Evolutionary conservation across 92 coral and sea anemone genomes (phyloP).

Genomic region (Paragorgia papillata): DNA sequence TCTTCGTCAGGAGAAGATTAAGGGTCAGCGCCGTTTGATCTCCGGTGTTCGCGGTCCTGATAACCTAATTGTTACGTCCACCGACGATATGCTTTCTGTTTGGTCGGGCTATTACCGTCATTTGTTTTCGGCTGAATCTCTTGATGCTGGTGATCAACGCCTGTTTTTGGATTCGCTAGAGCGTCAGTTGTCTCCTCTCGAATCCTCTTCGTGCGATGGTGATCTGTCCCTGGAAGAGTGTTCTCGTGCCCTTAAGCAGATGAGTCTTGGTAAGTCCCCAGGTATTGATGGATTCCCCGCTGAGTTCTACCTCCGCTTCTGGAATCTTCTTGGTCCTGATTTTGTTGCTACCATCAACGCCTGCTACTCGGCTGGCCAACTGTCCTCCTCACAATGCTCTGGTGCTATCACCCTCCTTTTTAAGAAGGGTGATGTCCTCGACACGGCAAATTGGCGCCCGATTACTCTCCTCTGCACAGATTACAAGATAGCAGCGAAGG

Average conservation of each 20-base stretch:
- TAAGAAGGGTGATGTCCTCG: constrained; percentile 32
- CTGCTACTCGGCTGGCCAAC: neutral
- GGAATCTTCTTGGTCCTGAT: constrained; percentile 4
- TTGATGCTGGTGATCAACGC: neutral
- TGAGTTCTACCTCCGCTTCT: constrained; percentile 30
- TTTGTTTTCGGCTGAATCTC: neutral
- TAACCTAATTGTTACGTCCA: neutral
- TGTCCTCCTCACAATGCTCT: constrained; percentile 17
- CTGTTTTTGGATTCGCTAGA: neutral
- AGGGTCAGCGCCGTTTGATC: neutral
- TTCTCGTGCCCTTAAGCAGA: constrained; percentile 28
- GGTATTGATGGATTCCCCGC: constrained; percentile 49
- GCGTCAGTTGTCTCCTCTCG: neutral
- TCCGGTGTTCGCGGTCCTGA: neutral
- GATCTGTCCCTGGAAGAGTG: constrained; percentile 35
- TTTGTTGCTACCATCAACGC: constrained; percentile 42
- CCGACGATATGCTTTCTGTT: neutral
- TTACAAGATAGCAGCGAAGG: too few relatives aligned
- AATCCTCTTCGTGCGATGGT: constrained; percentile 45
- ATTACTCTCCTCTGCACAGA: too few relatives aligned
- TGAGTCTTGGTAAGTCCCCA: constrained; percentile 47
- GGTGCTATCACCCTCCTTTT: constrained; percentile 15
- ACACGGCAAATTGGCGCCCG: constrained; percentile 31
- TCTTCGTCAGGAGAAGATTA: neutral
- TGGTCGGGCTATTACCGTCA: neutral